Conservation (phyloP, 1,140 invertebrate genomes). For the Tetramorium simillimum region DNA sequence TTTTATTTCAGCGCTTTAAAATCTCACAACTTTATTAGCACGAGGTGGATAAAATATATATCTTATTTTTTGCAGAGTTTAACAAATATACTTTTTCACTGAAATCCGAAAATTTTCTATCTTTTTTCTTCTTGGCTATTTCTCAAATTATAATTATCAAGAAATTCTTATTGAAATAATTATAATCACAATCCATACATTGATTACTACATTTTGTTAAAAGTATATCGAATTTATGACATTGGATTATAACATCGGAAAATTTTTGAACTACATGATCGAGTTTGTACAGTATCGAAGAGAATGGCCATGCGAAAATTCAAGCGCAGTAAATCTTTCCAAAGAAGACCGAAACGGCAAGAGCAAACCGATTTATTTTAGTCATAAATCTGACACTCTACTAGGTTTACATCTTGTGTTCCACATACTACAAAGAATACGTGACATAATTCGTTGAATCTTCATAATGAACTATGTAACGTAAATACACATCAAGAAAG, state of each 20-base stretch:
- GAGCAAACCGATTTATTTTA: slow-evolving; percentile 40
- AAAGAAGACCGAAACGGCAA: slow-evolving; percentile 30
- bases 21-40: neutral
- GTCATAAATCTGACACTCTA: slow-evolving; percentile 38
- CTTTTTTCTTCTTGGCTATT: neutral
- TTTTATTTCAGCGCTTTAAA: slow-evolving; percentile 24
- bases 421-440: neutral
- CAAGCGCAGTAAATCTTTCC: slow-evolving; percentile 18
- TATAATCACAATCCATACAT: neutral
- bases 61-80: neutral
- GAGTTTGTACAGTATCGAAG: neutral
- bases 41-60: neutral
- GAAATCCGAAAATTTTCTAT: neutral
- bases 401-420: slow-evolving; percentile 12
- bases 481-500: neutral
- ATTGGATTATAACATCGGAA: neutral
- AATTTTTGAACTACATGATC: neutral
- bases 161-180: neutral
- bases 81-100: neutral
- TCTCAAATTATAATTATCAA: neutral
- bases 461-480: slow-evolving; percentile 23
- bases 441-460: slow-evolving; percentile 4
- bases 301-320: slow-evolving; percentile 22
- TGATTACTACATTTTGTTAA: neutral
- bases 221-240: neutral